Evolutionary conservation across 2,113 vertebrate species (phyloP).

Genomic region (Pelobates fuscus): DNA sequence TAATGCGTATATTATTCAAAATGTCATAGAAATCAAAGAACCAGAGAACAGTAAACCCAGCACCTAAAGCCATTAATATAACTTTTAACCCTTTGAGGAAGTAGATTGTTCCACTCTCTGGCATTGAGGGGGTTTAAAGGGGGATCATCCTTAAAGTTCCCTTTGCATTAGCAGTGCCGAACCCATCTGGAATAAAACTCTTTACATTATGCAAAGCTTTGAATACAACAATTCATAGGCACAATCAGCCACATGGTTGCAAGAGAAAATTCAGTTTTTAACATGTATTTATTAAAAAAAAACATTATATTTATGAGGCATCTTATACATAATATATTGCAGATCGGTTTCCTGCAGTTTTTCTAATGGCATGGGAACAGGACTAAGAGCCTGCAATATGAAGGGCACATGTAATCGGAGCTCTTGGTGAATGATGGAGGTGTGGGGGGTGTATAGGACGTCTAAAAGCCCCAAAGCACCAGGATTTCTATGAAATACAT

Average conservation of each 20-base stretch:
- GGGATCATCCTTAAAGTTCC: background rate
- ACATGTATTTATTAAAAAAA: too few relatives aligned
- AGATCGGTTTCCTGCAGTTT: background rate
- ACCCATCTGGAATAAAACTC: too few relatives aligned
- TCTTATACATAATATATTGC: too few relatives aligned
- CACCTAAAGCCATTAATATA: too few relatives aligned
- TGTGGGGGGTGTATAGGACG: background rate
- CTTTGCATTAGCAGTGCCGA: background rate
- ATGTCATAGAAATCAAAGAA: too few relatives aligned
- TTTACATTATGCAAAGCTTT: too few relatives aligned
- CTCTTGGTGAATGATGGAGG: background rate
- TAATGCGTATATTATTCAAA: too few relatives aligned
- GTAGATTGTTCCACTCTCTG: background rate
- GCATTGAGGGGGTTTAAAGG: background rate
- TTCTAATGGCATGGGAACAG: background rate
- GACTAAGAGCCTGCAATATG: background rate
- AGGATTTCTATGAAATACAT: slow-evolving; percentile 7
- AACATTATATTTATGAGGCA: too few relatives aligned
- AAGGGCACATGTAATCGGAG: slow-evolving; percentile 3
- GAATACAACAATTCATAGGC: too few relatives aligned
- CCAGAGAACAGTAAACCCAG: too few relatives aligned
- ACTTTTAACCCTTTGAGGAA: background rate
- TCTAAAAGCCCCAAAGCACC: background rate
- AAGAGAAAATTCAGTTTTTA: too few relatives aligned
- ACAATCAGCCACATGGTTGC: background rate